Base-by-base conservation (phyloP, 30 jellyfish, hydroid and myxozoan genomes). In the Nemopilema nomurai region DNA sequence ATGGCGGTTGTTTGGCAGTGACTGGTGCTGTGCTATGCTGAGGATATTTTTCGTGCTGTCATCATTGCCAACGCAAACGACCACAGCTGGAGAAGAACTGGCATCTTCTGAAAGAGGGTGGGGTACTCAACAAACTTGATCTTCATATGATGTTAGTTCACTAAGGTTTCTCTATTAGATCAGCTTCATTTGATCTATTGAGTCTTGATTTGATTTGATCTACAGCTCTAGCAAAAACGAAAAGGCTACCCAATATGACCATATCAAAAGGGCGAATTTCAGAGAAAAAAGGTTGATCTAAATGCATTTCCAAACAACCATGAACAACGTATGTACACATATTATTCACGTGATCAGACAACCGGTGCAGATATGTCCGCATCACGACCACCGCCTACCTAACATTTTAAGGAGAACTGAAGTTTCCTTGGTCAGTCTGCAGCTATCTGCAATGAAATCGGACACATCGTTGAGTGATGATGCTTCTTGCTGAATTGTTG, bases 371-470 rank as follows among this genome's bases (percentile, higher is more conserved):
- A n/a, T n/a, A n/a, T n/a, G n/a, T n/a, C n/a, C n/a, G n/a, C n/a
- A n/a, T n/a, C n/a, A n/a, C n/a, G 57, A 13, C 57, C 6, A 30
- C 8, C 0, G 33, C 90, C 80, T 64, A 87, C 96, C 96, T 8
- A 87, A 27, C 80, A 87, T 29, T 62, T 87, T 87, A 32, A 87
- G 71, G 23, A 87, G 91, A 53, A 79, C 52, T 1, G 84, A 18
- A 23, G 86, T 79, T 63, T 87, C 96, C 53, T 79, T 87, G 33
- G 50, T 87, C 57, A 87, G 68, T 62, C 91, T 73, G 80, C 74
- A 53, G 77, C 91, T 73, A 51, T 87, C 96, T 20, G 67, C 29
- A 17, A 87, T 51, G 31, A 87, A 86, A 41, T 87, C 96, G 1
- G 96, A 87, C 0, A 87, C 51, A 23, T 79, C 91, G 57, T 87